These are phyloP conservation scores for Dynastes maya DNA, from an alignment of 2,888 invertebrate species.

Conservation along the genomic window DNA sequence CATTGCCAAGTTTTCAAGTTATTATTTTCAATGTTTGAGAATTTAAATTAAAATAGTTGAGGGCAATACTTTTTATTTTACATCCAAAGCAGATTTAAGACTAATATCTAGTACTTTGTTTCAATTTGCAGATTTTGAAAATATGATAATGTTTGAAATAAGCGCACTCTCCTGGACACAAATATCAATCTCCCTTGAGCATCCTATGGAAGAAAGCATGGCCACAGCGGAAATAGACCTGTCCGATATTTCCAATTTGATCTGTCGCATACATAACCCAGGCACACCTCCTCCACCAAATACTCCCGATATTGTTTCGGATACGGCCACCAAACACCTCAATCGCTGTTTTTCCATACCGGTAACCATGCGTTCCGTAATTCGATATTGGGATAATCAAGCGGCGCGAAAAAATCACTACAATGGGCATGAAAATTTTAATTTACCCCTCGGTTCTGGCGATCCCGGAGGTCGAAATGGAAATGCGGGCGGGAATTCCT, in stretches of 20 bases:
- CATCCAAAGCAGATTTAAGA: not conserved
- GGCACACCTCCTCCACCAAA: constrained; percentile 67
- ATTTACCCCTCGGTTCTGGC: constrained; percentile 79
- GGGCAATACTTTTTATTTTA: not conserved
- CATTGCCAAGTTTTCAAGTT: too few species aligned
- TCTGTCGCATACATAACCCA: constrained; percentile 83
- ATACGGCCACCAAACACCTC: constrained; percentile 79
- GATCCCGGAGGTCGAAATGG: constrained; percentile 76
- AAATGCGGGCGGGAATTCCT: constrained; percentile 67
- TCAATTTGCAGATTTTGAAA: constrained; percentile 76
- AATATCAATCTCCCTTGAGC: constrained; percentile 92
- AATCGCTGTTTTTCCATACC: constrained; percentile 95
- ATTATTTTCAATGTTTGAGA: too few species aligned
- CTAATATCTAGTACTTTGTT: constrained; percentile 2
- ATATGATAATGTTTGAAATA: constrained; percentile 92
- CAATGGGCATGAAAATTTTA: constrained; percentile 74
- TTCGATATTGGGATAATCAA: constrained; percentile 89
- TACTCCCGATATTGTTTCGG: constrained; percentile 71
- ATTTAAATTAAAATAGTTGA: not conserved
- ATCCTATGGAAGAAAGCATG: constrained; percentile 93
- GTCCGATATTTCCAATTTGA: constrained; percentile 84
- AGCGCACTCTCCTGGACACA: constrained; percentile 92
- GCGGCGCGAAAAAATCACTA: constrained; percentile 71
- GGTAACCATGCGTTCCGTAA: constrained; percentile 88
- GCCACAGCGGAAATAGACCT: constrained; percentile 93